A percentile compares a stretch with the other conserved stretches of the same genome.
These are phyloP conservation scores for Yponomeuta malinellus DNA, from an alignment of 2,888 invertebrate genomes.

Conservation along the genomic window DNA sequence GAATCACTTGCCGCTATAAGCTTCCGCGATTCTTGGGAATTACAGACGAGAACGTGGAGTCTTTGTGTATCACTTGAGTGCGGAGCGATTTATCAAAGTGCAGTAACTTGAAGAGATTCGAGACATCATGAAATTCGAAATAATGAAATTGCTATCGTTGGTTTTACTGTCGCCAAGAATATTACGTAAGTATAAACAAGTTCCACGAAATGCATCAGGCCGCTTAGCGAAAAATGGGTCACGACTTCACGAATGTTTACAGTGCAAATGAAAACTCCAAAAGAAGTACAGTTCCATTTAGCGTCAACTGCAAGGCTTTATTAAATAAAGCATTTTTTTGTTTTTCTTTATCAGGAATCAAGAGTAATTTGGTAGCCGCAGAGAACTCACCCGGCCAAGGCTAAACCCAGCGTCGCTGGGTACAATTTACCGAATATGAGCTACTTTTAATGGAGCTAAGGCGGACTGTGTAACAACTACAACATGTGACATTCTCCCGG, in stretches of 20 bases:
- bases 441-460: too few relatives aligned
- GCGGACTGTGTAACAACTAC: too few relatives aligned
- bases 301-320: too few relatives aligned
- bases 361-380: too few relatives aligned
- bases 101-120: background rate
- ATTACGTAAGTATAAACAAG: background rate
- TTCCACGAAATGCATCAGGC: conserved; percentile 33
- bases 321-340: too few relatives aligned
- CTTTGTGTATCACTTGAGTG: background rate
- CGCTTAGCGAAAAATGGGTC: conserved; percentile 27
- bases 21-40: conserved; percentile 10
- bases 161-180: background rate
- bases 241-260: conserved; percentile 33
- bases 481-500: too few relatives aligned
- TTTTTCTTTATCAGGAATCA: too few relatives aligned
- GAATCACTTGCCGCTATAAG: background rate
- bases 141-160: background rate
- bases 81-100: background rate
- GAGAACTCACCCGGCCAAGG: too few relatives aligned
- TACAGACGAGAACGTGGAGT: background rate
- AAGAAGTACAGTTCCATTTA: too few relatives aligned
- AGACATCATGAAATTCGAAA: background rate
- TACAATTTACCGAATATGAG: too few relatives aligned
- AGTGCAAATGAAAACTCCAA: background rate
- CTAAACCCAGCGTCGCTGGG: too few relatives aligned